Evolutionary conservation across 2,797 vertebrate genomes (phyloP), one percentile per base, ranked within the genome.

Genomic region (Leptatherina wallacei): DNA sequence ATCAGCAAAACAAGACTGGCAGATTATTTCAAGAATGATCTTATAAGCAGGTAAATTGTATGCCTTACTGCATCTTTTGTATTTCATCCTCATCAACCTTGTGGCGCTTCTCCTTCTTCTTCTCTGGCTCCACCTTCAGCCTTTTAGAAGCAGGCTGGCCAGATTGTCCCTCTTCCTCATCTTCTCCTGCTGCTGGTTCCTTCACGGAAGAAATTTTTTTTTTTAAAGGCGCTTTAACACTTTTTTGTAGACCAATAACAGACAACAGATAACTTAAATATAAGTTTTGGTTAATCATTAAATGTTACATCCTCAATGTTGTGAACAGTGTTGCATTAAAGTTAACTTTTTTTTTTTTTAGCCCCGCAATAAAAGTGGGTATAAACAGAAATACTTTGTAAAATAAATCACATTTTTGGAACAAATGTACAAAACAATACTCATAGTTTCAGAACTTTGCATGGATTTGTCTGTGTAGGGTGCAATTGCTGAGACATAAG

Each of bases 51-150:
- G 13, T 55, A 6, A 64, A 40, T 57, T 49, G 2, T 44, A 16
- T 3, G 22, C 89, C 97, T 96, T 91, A 99, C 98, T 99, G 98
- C 97, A 99, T 99, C 94, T 99, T 99, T 85, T 99, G 98, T 74
- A 99, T 99, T 91, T 99, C 98, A 66, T 99, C 98, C 90, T 99
- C 97, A n/a, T 99, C 98, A 11, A 99, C 97, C 61, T 99, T 99
- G 12, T 98, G 96, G 57, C 95, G 95, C 77, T 96, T 99, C 67
- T 99, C 97, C 89, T 96, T 98, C 73, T 97, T 95, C 88, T 99
- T 98, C 84, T 98, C 97, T 65, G 95, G 91, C 72, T 99, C 98
- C 73, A 97, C 88, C 87, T 98, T 99, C 54, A 95, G 84, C 83
- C 95, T 97, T 90, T 97, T 97, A 44, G 93, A 65, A 2, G 88